Evolutionary conservation across 1,140 invertebrate genomes (phyloP).

Genomic region (Eueides isabella): DNA sequence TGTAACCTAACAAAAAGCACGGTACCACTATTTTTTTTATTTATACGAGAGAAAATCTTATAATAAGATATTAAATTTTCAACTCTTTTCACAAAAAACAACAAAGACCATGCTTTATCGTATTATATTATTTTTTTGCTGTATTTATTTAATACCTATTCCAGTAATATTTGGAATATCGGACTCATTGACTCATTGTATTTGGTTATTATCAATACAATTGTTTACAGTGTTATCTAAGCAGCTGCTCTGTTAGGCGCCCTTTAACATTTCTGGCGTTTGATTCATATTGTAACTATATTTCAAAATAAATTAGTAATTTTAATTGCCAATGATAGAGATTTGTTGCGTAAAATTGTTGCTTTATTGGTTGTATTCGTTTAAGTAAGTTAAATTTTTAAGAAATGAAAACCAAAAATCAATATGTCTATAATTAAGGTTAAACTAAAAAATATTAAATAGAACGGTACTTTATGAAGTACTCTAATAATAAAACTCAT

Average conservation of each 20-base stretch:
- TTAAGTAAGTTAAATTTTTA: background rate
- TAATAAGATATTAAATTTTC: too few relatives aligned
- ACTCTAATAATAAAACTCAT: too few relatives aligned
- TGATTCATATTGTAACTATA: background rate
- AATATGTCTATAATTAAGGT: too few relatives aligned
- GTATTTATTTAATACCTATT: background rate
- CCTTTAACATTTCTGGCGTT: conserved; percentile 28
- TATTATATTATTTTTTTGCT: background rate
- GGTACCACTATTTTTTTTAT: too few relatives aligned
- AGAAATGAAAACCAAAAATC: too few relatives aligned
- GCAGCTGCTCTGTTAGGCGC: conserved; percentile 28
- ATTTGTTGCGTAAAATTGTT: background rate
- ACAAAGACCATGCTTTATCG: background rate
- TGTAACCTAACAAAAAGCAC: too few relatives aligned
- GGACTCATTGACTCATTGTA: conserved; percentile 26
- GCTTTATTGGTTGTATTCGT: background rate
- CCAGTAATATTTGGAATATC: background rate
- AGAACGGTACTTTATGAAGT: too few relatives aligned
- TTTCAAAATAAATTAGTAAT: background rate
- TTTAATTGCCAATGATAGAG: background rate
- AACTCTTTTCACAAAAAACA: too few relatives aligned
- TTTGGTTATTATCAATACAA: conserved; percentile 14
- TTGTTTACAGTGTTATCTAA: conserved; percentile 34
- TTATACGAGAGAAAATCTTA: too few relatives aligned
- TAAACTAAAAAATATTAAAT: too few relatives aligned